Evolutionary conservation across 1,140 invertebrate species (phyloP).

Genomic region (Drosophila pseudoananassae): DNA sequence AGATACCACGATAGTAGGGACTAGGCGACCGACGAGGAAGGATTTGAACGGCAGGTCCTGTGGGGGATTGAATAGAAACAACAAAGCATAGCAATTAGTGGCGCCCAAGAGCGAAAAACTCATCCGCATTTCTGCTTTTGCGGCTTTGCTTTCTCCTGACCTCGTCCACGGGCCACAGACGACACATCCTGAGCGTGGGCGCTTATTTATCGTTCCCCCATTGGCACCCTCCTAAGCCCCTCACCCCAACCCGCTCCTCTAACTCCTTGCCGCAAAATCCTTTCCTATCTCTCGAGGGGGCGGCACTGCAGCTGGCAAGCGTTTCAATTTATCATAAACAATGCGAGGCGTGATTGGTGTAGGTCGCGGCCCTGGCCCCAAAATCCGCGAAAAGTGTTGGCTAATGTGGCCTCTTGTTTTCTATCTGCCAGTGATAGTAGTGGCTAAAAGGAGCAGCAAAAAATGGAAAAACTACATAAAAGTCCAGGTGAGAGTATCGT

Average conservation of each 20-base stretch:
- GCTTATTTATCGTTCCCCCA: constrained; percentile 51
- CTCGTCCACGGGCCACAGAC: constrained; percentile 22
- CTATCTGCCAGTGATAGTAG: background rate
- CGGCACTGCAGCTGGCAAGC: constrained; percentile 41
- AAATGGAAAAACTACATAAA: background rate
- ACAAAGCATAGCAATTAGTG: constrained; percentile 72
- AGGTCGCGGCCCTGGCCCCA: constrained; percentile 58
- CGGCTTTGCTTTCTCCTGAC: constrained; percentile 21
- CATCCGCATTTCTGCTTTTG: constrained; percentile 47
- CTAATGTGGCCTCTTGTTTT: constrained; percentile 59
- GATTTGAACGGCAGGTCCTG: constrained; percentile 2
- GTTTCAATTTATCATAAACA: constrained; percentile 77
- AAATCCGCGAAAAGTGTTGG: constrained; percentile 44
- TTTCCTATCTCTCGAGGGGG: constrained; percentile 21
- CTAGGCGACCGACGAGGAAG: background rate
- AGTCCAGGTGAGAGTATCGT: background rate
- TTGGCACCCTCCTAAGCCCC: background rate
- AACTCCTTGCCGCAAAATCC: background rate
- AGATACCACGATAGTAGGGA: background rate
- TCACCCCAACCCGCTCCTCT: background rate
- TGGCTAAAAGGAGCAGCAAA: background rate
- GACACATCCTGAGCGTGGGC: constrained; percentile 32
- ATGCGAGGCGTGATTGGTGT: constrained; percentile 65
- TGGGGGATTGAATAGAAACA: constrained; percentile 29
- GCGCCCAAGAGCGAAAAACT: constrained; percentile 73